Evolutionary conservation across 2,797 vertebrate species (phyloP).

Genomic region (Prionace glauca): DNA sequence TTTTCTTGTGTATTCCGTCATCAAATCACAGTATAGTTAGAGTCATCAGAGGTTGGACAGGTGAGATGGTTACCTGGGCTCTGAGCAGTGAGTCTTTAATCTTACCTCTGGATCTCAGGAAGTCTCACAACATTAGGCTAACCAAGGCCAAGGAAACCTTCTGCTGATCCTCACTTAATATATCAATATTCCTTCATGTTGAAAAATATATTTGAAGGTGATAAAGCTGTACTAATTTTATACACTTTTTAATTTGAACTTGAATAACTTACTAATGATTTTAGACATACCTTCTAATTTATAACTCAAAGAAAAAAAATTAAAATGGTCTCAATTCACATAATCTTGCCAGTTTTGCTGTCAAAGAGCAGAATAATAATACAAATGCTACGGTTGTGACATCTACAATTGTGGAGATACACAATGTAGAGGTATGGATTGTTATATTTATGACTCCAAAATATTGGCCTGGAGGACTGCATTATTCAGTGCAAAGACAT

Average conservation of each 20-base stretch:
- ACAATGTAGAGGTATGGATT: constrained; percentile 69
- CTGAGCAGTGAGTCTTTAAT: not conserved
- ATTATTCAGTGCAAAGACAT: constrained; percentile 80
- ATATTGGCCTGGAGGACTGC: constrained; percentile 85
- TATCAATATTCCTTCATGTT: not conserved
- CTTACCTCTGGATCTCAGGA: not conserved
- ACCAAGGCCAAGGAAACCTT: not conserved
- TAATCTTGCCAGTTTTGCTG: not conserved
- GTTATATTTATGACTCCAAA: constrained; percentile 90
- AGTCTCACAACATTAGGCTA: not conserved
- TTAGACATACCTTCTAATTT: not conserved
- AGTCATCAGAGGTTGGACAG: not conserved
- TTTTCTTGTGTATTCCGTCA: not conserved
- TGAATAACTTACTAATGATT: not conserved
- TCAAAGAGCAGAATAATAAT: not conserved
- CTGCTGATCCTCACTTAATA: not conserved
- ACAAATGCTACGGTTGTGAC: constrained; percentile 66
- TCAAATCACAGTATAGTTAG: not conserved
- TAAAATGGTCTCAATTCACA: not conserved
- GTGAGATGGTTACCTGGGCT: not conserved
- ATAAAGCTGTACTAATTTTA: not conserved
- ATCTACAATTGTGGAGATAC: constrained; percentile 80
- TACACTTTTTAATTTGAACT: not conserved
- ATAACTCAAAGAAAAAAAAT: not conserved
- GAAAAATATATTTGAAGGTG: not conserved